A percentile compares a stretch with the other conserved stretches of the same genome.
phyloP scores from a whole-genome alignment of 2,888 invertebrate species.

The Liposcelis brunnea region DNA sequence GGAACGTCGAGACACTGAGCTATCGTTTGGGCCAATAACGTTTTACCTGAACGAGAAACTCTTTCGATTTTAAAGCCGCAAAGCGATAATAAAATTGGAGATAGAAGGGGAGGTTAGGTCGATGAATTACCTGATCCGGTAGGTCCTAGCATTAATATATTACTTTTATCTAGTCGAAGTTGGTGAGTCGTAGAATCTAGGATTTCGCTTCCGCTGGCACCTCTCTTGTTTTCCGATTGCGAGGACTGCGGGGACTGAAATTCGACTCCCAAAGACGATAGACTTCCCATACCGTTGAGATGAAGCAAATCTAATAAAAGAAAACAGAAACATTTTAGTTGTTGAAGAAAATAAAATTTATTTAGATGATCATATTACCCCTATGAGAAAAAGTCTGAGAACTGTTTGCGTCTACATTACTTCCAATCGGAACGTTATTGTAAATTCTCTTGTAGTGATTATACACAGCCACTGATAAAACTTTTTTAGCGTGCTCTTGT shows the following conservation, averaged over 20 bases:
- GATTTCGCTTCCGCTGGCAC: conserved; percentile 44
- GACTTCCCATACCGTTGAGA: conserved; percentile 54
- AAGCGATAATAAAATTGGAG: no score
- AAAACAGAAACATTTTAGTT: conserved; percentile 6
- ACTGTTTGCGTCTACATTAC: conserved; percentile 26
- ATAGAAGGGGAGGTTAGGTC: no score
- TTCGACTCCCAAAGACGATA: conserved; percentile 41
- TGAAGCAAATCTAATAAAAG: conserved; percentile 58
- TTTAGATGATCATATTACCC: conserved; percentile 30
- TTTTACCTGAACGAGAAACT: conserved; percentile 69
- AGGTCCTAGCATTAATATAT: conserved; percentile 88
- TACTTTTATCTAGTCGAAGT: conserved; percentile 83
- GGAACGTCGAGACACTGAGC: conserved; percentile 97
- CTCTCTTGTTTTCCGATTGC: conserved; percentile 12
- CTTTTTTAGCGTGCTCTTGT: conserved; percentile 94
- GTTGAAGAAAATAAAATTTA: background rate
- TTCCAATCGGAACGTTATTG: conserved; percentile 56
- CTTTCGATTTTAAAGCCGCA: no score
- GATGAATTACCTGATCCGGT: conserved; percentile 93
- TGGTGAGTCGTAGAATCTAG: conserved; percentile 68
- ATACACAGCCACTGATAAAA: conserved; percentile 93
- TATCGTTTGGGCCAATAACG: conserved; percentile 89
- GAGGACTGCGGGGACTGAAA: conserved; percentile 25
- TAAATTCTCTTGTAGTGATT: conserved; percentile 97
- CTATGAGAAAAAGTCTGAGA: conserved; percentile 41